Evolutionary conservation across 2,113 vertebrate species (phyloP), one percentile per base, ranked within the genome.

Genomic region (Pogona vitticeps): DNA sequence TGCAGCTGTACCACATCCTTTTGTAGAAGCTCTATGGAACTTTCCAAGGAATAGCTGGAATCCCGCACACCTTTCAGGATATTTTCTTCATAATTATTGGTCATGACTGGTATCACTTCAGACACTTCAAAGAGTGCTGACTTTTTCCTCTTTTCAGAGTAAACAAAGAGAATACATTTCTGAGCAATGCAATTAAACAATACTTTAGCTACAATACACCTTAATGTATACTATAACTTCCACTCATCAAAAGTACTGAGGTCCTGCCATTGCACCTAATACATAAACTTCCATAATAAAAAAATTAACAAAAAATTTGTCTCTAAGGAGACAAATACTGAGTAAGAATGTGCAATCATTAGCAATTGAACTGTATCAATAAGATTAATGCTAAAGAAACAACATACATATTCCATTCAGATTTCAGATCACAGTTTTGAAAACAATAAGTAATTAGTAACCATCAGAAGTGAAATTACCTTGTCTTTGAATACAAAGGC

Each of bases 401-500:
- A 0, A 1, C 0, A 76, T 73, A 5, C 8, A 59, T 12, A 4
- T 7, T 38, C 52, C 26, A 71, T 42, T 68, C 63, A 56, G 3
- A 84, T 33, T 75, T 9, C 61, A 81, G 13, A 61, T 28, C 7
- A 2, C 0, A 28, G 2, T 40, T 73, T 58, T 61, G 21, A 59
- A 15, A n/a, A 80, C 23, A 61, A n/a, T 58, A 76, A 70, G 36
- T 67, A 46, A 1, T 68, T 88, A 36, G 46, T n/a, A 91, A 46
- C 23, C 92, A 88, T 59, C 83, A n/a, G 59, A 93, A 89, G 80
- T 20, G 58, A 86, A 94, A 93, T 95, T 97, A 99, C 99, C 98
- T 99, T 98, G 94, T 99, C 99, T 97, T 99, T 99, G 97, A 99
- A 99, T 94, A 99, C 98, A 96, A 99, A 99, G 97, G 99, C 99